Conservation (phyloP, 2,888 invertebrate species). For the Agrilus cyanescens region DNA sequence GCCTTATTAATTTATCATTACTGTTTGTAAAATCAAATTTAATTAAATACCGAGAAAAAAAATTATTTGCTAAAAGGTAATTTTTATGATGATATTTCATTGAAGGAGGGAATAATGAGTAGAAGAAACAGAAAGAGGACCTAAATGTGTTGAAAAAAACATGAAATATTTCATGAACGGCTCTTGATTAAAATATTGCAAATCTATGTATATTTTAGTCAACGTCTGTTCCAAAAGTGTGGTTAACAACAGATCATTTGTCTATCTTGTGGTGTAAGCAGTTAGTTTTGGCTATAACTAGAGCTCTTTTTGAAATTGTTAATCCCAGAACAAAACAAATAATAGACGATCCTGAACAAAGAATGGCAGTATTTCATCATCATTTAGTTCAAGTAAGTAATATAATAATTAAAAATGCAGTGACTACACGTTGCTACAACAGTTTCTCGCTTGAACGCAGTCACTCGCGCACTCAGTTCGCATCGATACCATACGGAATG, state of each 20-base stretch:
- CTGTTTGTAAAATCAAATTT: too few relatives aligned
- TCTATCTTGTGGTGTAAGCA: constrained; percentile 92
- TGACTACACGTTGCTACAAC: neutral
- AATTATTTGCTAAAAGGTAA: neutral
- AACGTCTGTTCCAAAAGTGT: constrained; percentile 68
- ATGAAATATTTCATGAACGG: constrained; percentile 1
- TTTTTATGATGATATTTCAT: neutral
- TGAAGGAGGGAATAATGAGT: neutral
- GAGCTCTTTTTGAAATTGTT: constrained; percentile 72
- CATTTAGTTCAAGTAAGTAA: constrained; percentile 39
- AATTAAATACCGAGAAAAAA: too few relatives aligned
- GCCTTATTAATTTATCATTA: too few relatives aligned
- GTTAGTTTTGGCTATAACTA: constrained; percentile 63
- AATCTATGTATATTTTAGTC: constrained; percentile 38
- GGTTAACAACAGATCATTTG: constrained; percentile 82
- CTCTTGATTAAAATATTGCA: constrained; percentile 20
- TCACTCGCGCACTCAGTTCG: too few relatives aligned
- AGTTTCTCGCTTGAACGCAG: neutral
- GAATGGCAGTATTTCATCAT: constrained; percentile 40
- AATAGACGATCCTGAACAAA: constrained; percentile 28
- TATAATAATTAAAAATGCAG: neutral
- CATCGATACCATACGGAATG: too few relatives aligned
- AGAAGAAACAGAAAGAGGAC: constrained; percentile 1
- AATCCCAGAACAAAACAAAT: constrained; percentile 42
- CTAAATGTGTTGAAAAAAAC: too few relatives aligned